Base-by-base conservation (phyloP, 2,888 invertebrate genomes). In the Copidosoma aretas region DNA sequence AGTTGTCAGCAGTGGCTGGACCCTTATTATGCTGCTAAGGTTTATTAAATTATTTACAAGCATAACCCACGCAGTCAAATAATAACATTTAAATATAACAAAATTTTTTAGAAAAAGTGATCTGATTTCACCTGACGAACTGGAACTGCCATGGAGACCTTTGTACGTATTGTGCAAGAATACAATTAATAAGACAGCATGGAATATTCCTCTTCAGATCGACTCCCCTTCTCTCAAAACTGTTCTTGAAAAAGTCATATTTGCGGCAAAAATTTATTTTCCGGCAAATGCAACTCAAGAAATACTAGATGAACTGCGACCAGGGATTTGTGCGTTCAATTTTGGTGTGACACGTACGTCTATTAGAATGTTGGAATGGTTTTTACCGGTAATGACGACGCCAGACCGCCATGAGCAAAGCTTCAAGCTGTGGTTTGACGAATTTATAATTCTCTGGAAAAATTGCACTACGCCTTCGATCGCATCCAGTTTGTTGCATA, bases 121-220 rank as follows among this genome's bases (percentile, higher is more conserved):
- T 77, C 85, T 95, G 73, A 84, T 97, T 73, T 87, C 91, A 4
- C 91, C 93, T 41, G 89, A 91, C 68, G 97, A 97, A 72, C 81
- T 97, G 68, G 88, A 88, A 70, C 85, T 97, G 71, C 91, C 91
- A 64, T 97, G 97, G 97, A 87, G 90, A 74, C 95, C 95, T 15
- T 85, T 97, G 14, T 94, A 92, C 80, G 88, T 77, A 1, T 69
- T 80, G 41, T 69, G 21, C 52, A 1, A n/a, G 22, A 17, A 39
- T 15, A 22, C 62, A 14, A 52, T 60, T 10, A 19, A 46, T 12
- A 22, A 19, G 46, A 67, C 63, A 60, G 41, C 62, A 54, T 12
- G 43, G 19, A 56, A 56, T 58, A 51, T 67, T n/a, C 54, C 57
- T 51, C 56, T 57, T 32, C 17, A 71, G 22, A 53, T 71, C 68